A percentile compares a stretch with the other conserved stretches of the same genome.
These are phyloP conservation scores for Eubasilissa regina DNA, from an alignment of 1,140 invertebrate species.

Conservation along the genomic window DNA sequence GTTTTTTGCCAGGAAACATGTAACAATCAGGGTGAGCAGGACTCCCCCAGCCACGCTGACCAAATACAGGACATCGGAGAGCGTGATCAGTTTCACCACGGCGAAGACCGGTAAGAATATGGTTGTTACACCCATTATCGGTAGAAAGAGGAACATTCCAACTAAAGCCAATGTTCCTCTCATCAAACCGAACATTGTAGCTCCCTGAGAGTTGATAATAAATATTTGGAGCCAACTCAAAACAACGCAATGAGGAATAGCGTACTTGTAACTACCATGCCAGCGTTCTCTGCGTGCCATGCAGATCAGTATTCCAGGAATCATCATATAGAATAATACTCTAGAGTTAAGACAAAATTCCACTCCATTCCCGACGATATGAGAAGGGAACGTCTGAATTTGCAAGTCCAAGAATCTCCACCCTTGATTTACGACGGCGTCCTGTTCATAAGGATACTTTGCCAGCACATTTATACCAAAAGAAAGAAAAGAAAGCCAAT, in stretches of 20 bases:
- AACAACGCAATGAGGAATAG: conserved; percentile 89
- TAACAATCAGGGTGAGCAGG: conserved; percentile 73
- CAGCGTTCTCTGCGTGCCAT: conserved; percentile 83
- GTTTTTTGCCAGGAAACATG: conserved; percentile 78
- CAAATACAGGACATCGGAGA: conserved; percentile 77
- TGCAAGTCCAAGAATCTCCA: conserved; percentile 86
- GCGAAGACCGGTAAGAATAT: conserved; percentile 82
- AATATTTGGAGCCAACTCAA: conserved; percentile 90
- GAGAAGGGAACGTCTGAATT: conserved; percentile 85
- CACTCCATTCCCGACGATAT: conserved; percentile 85
- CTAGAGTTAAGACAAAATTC: conserved; percentile 89
- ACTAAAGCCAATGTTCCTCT: conserved; percentile 83
- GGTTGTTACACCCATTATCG: conserved; percentile 82
- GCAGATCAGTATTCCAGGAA: conserved; percentile 80
- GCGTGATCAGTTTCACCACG: conserved; percentile 79
- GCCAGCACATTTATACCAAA: conserved; percentile 86
- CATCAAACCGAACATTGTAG: conserved; percentile 85
- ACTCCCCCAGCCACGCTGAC: conserved; percentile 72
- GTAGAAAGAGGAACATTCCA: conserved; percentile 83
- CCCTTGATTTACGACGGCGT: conserved; percentile 83
- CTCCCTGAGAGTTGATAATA: conserved; percentile 83
- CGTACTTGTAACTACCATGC: conserved; percentile 83
- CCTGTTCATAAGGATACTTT: conserved; percentile 88
- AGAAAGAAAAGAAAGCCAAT: conserved; percentile 82
- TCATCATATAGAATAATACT: conserved; percentile 83